Evolutionary conservation across 2,113 vertebrate species (phyloP), one percentile per base, ranked within the genome.

Genomic region (Gymnogyps californianus): DNA sequence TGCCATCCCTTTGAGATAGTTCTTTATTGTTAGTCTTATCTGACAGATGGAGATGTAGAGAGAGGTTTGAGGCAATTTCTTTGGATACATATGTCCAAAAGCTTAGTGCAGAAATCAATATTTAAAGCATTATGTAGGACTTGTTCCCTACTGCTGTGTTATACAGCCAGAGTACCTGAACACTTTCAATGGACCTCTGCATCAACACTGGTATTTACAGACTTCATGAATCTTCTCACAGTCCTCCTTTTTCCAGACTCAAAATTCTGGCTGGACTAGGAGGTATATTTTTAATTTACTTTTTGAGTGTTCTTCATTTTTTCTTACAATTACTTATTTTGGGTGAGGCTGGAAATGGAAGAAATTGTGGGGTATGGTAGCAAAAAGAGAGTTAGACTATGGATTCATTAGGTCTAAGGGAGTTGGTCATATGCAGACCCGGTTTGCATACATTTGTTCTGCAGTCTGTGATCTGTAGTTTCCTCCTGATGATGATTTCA

Each of bases 131-230:
- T 29, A 21, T 5, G 40, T 1, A 47, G 20, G 14, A 65, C 4
- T 16, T 34, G 16, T 42, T 55, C 76, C 80, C 61, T 66, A 1
- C 29, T 24, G 42, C 42, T 52, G 26, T 58, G 32, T 10, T n/a
- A 17, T 0, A 38, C 26, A 65, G 22, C 19, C 40, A 29, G 22
- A 54, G 46, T 7, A 44, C 29, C 79, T 8, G 9, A 88, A 31
- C 9, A 0, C 16, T 55, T 75, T 11, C 57, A n/a, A 0, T 1
- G 5, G 6, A 21, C 28, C 36, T 38, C 57, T 75, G 71, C 46
- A 28, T 3, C 24, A 77, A 44, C 55, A 13, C 9, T 4, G 24
- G 3, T 58, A 20, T 34, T 24, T 24, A 44, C 15, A 13, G 21
- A 46, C 34, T 22, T 46, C 21, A 11, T 1, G 15, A 24, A 51